phyloP scores from a whole-genome alignment of 2,888 invertebrate genomes.

The Diaphora mendica region DNA sequence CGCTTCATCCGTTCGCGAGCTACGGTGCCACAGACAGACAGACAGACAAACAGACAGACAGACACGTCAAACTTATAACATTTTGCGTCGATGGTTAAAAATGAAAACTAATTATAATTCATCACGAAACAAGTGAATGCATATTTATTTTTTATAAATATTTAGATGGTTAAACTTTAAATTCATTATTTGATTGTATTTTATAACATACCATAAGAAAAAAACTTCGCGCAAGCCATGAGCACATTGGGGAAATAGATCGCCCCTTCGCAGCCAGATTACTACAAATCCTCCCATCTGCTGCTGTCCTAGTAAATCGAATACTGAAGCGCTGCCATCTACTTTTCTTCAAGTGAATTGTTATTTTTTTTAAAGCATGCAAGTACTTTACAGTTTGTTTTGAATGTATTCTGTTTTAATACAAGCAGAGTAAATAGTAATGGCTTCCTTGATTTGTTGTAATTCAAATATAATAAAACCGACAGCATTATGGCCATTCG shows the following conservation, averaged over 20 bases:
- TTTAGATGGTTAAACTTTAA: background rate
- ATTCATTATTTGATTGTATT: background rate
- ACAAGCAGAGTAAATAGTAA: background rate
- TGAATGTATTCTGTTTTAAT: background rate
- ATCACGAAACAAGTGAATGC: background rate
- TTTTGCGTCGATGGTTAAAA: too few relatives aligned
- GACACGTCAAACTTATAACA: too few relatives aligned
- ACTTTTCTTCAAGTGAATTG: conserved; percentile 21
- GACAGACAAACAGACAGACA: too few relatives aligned
- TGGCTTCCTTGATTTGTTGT: background rate
- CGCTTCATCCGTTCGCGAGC: too few relatives aligned
- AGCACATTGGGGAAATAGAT: conserved; percentile 39
- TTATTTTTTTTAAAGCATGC: background rate
- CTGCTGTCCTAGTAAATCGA: conserved; percentile 46
- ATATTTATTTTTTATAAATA: too few relatives aligned
- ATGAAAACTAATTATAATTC: too few relatives aligned
- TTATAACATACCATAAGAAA: background rate
- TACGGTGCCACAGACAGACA: too few relatives aligned
- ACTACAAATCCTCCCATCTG: conserved; percentile 42
- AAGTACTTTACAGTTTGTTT: background rate
- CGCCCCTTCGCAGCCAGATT: conserved; percentile 42
- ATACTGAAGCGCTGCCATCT: conserved; percentile 35
- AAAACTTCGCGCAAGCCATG: conserved; percentile 15
- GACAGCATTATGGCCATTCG: too few relatives aligned
- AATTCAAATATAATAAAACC: too few relatives aligned